Base-by-base conservation (phyloP, 1,140 invertebrate genomes). In the Aphaenogaster floridana region DNA sequence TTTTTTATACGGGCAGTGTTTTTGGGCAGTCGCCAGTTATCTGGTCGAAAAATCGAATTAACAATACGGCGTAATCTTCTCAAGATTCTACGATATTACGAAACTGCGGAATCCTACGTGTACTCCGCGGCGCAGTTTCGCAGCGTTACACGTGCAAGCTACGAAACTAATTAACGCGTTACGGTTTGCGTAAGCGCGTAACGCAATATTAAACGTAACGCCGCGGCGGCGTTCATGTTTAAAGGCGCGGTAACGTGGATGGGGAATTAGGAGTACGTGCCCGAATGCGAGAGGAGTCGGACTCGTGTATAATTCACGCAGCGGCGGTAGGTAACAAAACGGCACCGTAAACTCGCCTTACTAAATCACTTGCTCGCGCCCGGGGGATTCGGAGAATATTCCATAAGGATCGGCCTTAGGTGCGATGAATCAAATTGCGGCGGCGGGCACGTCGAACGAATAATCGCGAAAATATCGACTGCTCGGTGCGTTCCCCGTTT, bases 361-460 rank as follows among this genome's bases (percentile, higher is more conserved):
- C 61, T 86, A 86, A 86, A 86, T 86, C 83, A 86, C 76, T 78
- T 86, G 71, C 66, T 71, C 79, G 52, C 52, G 8, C 45, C 15
- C 59, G 15, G 28, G 21, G 45, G 36, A 59, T 74, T n/a, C 42
- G 42, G n/a, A 42, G 79, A 72, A 79, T 79, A 79, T 69, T 69
- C n/a, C 39, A 57, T 84, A 76, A 84, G 57, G 69, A 76, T 76
- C 17, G 69, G 28, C 42, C 11, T 48, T 57, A 71, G 42, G 52
- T 54, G 42, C 80, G 42, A 84, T 84, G 80, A 84, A 84, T 84
- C 69, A 84, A 74, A 76, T 74, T 76, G 45, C 45, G 34, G 42
- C 5, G 54, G 28, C 45, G 66, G 11, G 17, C 78, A 69, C 39
- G 54, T 84, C 54, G 69, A 84, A 84, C 69, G 69, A 76, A 76